These are phyloP conservation scores for Drosophila albomicans DNA, from an alignment of 1,140 invertebrate species.

Conservation along the genomic window DNA sequence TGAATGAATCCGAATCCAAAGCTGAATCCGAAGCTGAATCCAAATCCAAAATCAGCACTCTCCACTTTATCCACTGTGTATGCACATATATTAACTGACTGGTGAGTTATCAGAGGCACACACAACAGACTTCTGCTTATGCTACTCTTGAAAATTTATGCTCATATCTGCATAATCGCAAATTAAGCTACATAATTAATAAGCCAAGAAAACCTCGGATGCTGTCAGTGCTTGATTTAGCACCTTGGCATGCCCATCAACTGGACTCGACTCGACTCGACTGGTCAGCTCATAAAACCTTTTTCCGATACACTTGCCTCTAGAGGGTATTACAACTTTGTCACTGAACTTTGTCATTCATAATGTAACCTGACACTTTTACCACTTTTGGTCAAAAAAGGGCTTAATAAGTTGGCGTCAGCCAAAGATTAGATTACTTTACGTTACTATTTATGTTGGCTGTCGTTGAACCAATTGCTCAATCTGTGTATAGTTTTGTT, in stretches of 20 bases:
- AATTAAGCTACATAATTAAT: conserved; percentile 82
- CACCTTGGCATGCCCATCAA: conserved; percentile 54
- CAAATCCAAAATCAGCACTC: neutral
- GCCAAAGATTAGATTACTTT: too few relatives aligned
- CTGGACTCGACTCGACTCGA: neutral
- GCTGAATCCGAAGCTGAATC: too few relatives aligned
- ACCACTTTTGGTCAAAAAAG: too few relatives aligned
- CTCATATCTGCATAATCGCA: conserved; percentile 81
- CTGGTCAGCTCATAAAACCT: conserved; percentile 18
- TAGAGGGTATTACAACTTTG: neutral
- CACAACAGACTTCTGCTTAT: conserved; percentile 24
- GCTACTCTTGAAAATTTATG: conserved; percentile 70
- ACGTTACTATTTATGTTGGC: too few relatives aligned
- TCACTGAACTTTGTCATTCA: neutral
- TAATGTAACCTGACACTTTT: too few relatives aligned
- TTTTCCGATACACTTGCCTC: neutral
- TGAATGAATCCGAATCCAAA: conserved; percentile 69
- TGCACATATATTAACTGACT: conserved; percentile 73
- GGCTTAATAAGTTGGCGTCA: too few relatives aligned
- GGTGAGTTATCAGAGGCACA: conserved; percentile 71
- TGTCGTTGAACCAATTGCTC: too few relatives aligned
- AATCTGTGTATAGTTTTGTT: too few relatives aligned
- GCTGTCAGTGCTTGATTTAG: conserved; percentile 75
- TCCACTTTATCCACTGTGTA: conserved; percentile 29
- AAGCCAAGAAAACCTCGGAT: conserved; percentile 52